These are phyloP conservation scores for Sarcophaga variegata DNA, from an alignment of 2,888 invertebrate species.

Conservation along the genomic window DNA sequence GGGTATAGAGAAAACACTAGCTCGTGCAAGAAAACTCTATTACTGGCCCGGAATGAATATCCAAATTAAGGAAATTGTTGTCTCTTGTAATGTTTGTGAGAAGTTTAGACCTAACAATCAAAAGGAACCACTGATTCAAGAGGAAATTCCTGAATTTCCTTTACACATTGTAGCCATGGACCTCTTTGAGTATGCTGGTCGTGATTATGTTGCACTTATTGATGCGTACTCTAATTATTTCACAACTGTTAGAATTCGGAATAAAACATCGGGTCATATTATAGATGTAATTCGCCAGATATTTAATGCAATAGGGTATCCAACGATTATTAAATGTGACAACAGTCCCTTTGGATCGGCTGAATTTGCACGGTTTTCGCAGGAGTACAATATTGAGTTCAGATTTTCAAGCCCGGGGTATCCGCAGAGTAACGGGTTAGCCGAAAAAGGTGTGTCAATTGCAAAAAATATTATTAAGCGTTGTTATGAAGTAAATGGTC, in stretches of 20 bases:
- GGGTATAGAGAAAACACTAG: constrained; percentile 74
- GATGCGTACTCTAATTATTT: constrained; percentile 47
- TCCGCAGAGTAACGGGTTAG: constrained; percentile 62
- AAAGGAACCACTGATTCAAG: constrained; percentile 69
- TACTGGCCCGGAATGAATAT: constrained; percentile 61
- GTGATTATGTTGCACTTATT: constrained; percentile 55
- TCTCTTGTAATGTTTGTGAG: constrained; percentile 60
- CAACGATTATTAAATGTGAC: constrained; percentile 71
- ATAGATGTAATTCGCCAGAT: constrained; percentile 43
- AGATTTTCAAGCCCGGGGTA: constrained; percentile 68
- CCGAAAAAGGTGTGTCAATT: too few relatives aligned
- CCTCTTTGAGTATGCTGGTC: constrained; percentile 66
- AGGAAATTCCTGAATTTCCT: constrained; percentile 65
- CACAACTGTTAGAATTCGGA: too few relatives aligned
- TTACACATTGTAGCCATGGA: constrained; percentile 67
- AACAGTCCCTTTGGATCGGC: constrained; percentile 63
- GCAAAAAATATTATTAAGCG: constrained; percentile 59
- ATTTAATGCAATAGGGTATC: constrained; percentile 72
- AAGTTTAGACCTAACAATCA: constrained; percentile 62
- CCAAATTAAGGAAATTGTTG: constrained; percentile 73
- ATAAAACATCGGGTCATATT: constrained; percentile 52
- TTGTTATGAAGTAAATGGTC: constrained; percentile 51
- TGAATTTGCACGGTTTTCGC: constrained; percentile 54
- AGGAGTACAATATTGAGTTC: constrained; percentile 45
- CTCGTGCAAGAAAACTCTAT: constrained; percentile 69